phyloP scores from a whole-genome alignment of 2,888 invertebrate genomes.

The Drosophila falleni region DNA sequence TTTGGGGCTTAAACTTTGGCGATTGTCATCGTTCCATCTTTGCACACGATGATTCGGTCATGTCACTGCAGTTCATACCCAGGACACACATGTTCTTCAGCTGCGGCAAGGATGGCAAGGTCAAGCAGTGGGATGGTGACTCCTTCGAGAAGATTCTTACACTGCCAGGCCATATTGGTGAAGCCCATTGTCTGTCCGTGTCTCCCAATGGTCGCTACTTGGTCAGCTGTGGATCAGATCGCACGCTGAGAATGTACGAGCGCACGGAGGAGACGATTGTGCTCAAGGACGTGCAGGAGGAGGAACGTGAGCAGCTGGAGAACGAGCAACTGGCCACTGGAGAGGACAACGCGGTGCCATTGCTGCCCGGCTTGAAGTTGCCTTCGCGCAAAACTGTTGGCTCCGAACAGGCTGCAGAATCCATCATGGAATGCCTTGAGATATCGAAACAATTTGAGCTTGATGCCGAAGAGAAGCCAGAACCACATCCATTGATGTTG shows the following conservation, averaged over 20 bases:
- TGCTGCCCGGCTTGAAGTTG: constrained; percentile 91
- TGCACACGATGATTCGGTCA: constrained; percentile 98
- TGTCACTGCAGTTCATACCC: constrained; percentile 94
- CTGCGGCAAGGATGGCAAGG: constrained; percentile 95
- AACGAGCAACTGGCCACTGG: constrained; percentile 89
- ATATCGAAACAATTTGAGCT: constrained; percentile 88
- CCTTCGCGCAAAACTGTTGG: constrained; percentile 91
- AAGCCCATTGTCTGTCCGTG: constrained; percentile 91
- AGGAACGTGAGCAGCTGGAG: constrained; percentile 92
- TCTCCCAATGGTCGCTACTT: constrained; percentile 93
- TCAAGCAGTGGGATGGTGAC: constrained; percentile 99
- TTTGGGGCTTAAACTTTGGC: constrained; percentile 99
- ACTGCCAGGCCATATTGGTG: constrained; percentile 92
- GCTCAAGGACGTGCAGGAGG: constrained; percentile 95
- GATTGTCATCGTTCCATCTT: constrained; percentile 98
- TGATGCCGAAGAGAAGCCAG: constrained; percentile 79
- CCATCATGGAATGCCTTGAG: constrained; percentile 95
- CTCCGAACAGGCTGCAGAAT: constrained; percentile 89
- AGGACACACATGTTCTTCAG: constrained; percentile 97
- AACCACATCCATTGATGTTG: constrained; percentile 92
- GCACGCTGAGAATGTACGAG: constrained; percentile 93
- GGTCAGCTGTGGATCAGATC: constrained; percentile 94
- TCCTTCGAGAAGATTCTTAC: constrained; percentile 95
- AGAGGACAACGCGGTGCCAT: constrained; percentile 89
- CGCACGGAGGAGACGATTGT: constrained; percentile 95